Base-by-base conservation (phyloP, 2,888 invertebrate genomes). In the Drosophila stalkeri region DNA sequence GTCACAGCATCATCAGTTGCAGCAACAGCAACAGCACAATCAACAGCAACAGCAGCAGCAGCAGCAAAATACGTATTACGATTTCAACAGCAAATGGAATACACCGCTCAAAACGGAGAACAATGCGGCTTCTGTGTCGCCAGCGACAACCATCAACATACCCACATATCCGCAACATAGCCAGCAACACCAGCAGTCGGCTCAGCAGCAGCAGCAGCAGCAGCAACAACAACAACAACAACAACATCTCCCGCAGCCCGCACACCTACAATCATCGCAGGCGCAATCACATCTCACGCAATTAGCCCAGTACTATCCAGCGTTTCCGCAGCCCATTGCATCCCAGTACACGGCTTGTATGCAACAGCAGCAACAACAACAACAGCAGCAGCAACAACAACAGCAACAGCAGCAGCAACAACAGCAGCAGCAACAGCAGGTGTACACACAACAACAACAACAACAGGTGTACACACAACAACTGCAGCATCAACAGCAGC, bases 71-170 rank as follows among this genome's bases (percentile, higher is more conserved):
- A 95, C 95, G 61, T 97, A 96, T 91, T 96, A 96, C 86, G 97
- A 97, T 92, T 96, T 96, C 86, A 97, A 97, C 86, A 97, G 96
- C 86, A 94, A 96, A 81, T 97, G 97, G 97, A 97, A 96, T 92
- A 93, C 96, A 63, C 95, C 96, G 33, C 82, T 91, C 20, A 92
- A 92, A 78, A 91, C 91, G 59, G 93, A 92, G 59, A 91, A 87
- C 59, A 91, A 88, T 81, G 81, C 92, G 11, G 90, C 91, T 35
- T 91, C 91, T 37, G 92, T 91, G 8, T 92, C 92, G 49, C 91
- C 91, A 72, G 86, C 89, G 71, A 82, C 92, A 54, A 86, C 91
- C 55, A 92, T 92, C 52, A 92, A 91, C 77, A 92, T 92, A 88
- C 92, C 80, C 67, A 91, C 91, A 75, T 91, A 91, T 92, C 95